Percentiles rank a stretch among this genome's conserved stretches.
phyloP scores from a whole-genome alignment of 2,113 vertebrate species.

The Tringa solitaria region DNA sequence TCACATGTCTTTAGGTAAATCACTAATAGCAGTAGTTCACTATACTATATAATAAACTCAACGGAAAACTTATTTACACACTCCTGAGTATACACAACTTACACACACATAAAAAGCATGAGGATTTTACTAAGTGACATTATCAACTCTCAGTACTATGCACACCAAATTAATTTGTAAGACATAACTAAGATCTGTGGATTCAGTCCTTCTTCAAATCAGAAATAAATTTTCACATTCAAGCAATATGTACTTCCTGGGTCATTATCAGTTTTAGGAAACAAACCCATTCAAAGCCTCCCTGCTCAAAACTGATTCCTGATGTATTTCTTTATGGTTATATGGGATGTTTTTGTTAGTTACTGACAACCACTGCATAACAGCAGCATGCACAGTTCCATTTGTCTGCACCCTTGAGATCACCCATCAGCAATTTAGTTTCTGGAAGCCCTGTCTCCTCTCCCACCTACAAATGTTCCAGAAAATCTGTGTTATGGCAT shows the following conservation, averaged over 20 bases:
- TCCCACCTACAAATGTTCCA: neutral
- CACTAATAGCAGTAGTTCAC: neutral
- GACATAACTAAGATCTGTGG: neutral
- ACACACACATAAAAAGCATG: neutral
- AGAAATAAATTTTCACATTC: neutral
- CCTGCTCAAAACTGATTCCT: neutral
- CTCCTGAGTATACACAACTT: neutral
- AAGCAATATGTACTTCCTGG: neutral
- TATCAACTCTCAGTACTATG: neutral
- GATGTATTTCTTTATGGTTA: neutral
- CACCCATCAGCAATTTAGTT: neutral
- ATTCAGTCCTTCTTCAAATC: neutral
- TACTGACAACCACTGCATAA: neutral
- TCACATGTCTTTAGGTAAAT: neutral
- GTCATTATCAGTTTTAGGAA: neutral
- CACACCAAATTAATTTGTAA: neutral
- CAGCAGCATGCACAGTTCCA: neutral
- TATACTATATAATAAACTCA: neutral
- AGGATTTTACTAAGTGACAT: neutral
- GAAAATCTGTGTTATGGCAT: neutral
- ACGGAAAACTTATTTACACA: neutral
- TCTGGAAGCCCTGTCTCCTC: neutral
- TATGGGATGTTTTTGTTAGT: neutral
- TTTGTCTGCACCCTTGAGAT: neutral
- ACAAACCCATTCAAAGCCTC: neutral